Conservation (phyloP, 2,797 vertebrate genomes). For the Eremophila alpestris region DNA sequence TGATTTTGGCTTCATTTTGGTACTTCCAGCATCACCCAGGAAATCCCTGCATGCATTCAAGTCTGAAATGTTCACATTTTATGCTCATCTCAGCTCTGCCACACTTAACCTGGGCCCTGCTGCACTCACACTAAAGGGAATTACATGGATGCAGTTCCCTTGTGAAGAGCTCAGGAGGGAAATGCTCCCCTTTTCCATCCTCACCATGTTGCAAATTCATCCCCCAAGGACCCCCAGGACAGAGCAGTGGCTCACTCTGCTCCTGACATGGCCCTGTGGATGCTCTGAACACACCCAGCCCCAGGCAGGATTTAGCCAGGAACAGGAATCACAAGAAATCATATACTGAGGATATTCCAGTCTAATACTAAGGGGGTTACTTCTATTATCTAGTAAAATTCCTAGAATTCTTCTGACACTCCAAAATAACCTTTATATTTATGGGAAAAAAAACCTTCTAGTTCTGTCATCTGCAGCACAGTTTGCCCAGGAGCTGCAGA, state of each 20-base stretch:
- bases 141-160: too few relatives aligned
- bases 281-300: background rate
- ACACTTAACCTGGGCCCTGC: background rate
- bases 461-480: background rate
- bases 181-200: background rate
- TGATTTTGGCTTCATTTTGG: background rate
- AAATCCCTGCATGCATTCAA: background rate
- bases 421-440: background rate
- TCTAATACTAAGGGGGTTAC: background rate
- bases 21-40: background rate
- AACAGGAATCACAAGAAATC: background rate
- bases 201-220: fast-evolving
- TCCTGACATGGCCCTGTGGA: background rate
- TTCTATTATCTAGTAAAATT: background rate
- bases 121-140: background rate
- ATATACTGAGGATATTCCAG: background rate
- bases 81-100: background rate
- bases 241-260: background rate
- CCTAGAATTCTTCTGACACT: background rate
- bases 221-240: fast-evolving
- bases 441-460: background rate
- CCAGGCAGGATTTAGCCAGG: background rate
- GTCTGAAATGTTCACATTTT: fast-evolving
- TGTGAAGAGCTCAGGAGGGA: background rate
- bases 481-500: background rate